Evolutionary conservation across 1,140 invertebrate species (phyloP).

Genomic region (Propsilocerus akamusi): DNA sequence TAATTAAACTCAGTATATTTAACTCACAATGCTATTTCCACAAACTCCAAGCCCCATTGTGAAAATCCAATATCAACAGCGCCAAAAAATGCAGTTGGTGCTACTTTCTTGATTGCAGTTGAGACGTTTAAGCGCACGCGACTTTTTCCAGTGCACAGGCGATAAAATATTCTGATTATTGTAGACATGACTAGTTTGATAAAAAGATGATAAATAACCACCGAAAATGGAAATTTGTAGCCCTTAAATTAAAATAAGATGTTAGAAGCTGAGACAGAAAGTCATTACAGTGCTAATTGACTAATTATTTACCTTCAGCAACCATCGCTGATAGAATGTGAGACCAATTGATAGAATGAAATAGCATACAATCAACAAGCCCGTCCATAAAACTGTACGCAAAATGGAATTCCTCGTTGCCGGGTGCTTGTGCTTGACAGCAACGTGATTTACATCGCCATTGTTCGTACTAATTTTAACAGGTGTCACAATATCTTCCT

Average conservation of each 20-base stretch:
- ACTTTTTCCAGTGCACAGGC: conserved; percentile 35
- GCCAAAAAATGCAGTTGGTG: conserved; percentile 70
- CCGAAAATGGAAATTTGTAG: conserved; percentile 62
- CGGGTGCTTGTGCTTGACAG: not conserved
- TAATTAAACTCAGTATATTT: conserved; percentile 6
- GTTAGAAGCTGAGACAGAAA: too few species aligned
- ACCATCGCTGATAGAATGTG: conserved; percentile 92
- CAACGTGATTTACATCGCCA: not conserved
- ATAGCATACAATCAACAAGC: conserved; percentile 51
- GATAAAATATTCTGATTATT: conserved; percentile 39
- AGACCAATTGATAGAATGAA: conserved; percentile 81
- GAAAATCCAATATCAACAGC: conserved; percentile 94
- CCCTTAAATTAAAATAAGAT: conserved; percentile 34
- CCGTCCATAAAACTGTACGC: conserved; percentile 2
- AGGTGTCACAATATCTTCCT: not conserved
- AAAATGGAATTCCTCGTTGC: not conserved
- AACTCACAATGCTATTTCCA: conserved; percentile 77
- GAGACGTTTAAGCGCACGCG: conserved; percentile 45
- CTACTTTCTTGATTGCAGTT: conserved; percentile 35
- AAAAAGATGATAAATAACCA: conserved; percentile 67
- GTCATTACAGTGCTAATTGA: not conserved
- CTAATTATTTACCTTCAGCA: conserved; percentile 51
- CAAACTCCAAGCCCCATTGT: conserved; percentile 87
- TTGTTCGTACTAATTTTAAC: not conserved
- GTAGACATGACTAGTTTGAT: conserved; percentile 64